These are phyloP conservation scores for Oscheius sp. DNA, from an alignment of 2,888 invertebrate species.

Conservation along the genomic window DNA sequence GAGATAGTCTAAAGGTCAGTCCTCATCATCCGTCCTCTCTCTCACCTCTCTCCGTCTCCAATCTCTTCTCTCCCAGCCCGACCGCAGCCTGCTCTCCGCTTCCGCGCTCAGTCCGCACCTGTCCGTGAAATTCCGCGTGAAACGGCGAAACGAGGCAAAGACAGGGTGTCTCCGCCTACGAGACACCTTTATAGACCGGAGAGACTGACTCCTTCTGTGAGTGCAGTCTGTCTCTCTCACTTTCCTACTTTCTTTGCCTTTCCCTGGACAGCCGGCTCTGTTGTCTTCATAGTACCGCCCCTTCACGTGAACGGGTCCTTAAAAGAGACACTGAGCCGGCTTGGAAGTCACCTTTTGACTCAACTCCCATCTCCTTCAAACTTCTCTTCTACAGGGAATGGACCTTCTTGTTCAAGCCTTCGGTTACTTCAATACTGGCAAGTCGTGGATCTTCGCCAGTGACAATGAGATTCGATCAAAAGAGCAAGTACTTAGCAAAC, in stretches of 20 bases:
- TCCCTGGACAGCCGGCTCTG: slow-evolving; percentile 15
- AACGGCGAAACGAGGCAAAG: not conserved
- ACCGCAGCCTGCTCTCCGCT: not conserved
- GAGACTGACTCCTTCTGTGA: too few species aligned
- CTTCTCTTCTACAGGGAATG: slow-evolving; percentile 5
- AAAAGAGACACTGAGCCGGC: not conserved
- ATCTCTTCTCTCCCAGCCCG: not conserved
- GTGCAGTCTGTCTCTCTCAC: not conserved
- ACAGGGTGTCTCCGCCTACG: not conserved
- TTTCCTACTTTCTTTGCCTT: not conserved
- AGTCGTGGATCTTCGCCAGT: slow-evolving; percentile 28
- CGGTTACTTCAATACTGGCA: slow-evolving; percentile 45
- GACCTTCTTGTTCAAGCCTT: slow-evolving; percentile 43
- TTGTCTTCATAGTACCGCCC: not conserved
- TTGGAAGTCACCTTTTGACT: not conserved
- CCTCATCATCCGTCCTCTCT: not conserved
- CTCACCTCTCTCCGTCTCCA: not conserved
- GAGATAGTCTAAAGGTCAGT: too few species aligned
- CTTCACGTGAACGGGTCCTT: slow-evolving; percentile 14
- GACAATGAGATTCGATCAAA: slow-evolving; percentile 42
- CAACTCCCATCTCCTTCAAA: not conserved
- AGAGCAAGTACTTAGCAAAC: slow-evolving; percentile 54
- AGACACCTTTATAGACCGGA: not conserved
- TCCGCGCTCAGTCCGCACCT: slow-evolving; percentile 1
- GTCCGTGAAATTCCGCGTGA: slow-evolving; percentile 20